Conservation (phyloP, 2,113 vertebrate species). For the Nicator chloris region DNA sequence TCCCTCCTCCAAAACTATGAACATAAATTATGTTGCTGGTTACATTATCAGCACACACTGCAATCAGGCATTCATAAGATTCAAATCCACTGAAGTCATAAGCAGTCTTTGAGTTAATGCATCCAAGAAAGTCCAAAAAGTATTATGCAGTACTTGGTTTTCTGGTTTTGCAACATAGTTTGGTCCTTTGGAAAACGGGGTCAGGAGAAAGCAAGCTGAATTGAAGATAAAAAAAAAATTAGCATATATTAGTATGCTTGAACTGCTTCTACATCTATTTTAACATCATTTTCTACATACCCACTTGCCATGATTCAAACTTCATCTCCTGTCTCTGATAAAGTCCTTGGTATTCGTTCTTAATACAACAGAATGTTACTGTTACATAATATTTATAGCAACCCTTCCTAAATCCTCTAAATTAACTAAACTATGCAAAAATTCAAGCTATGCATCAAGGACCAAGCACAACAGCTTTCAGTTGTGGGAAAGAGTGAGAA, state of each 20-base stretch:
- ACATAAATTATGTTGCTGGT: constrained; percentile 21
- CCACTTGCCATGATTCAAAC: not conserved
- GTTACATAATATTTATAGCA: constrained; percentile 46
- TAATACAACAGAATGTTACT: not conserved
- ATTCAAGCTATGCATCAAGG: constrained; percentile 43
- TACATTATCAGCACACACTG: not conserved
- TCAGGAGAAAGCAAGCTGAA: not conserved
- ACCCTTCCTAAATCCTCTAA: constrained; percentile 43
- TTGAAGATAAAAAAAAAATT: not conserved
- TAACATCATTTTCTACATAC: not conserved
- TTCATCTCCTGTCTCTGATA: not conserved
- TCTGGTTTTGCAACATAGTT: constrained; percentile 52
- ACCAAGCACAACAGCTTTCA: constrained; percentile 39
- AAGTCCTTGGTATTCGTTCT: not conserved
- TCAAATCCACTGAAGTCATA: constrained; percentile 39
- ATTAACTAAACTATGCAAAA: constrained; percentile 58
- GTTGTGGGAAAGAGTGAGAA: constrained; percentile 32
- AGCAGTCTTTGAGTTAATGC: not conserved
- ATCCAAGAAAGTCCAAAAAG: not conserved
- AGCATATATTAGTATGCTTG: not conserved
- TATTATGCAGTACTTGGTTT: constrained; percentile 29
- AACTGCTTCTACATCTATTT: not conserved
- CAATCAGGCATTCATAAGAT: constrained; percentile 32
- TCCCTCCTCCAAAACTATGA: not conserved
- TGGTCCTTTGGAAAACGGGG: not conserved